Evolutionary conservation across 1,140 invertebrate genomes (phyloP), one percentile per base, ranked within the genome.

Genomic region (Drosophila ananassae): DNA sequence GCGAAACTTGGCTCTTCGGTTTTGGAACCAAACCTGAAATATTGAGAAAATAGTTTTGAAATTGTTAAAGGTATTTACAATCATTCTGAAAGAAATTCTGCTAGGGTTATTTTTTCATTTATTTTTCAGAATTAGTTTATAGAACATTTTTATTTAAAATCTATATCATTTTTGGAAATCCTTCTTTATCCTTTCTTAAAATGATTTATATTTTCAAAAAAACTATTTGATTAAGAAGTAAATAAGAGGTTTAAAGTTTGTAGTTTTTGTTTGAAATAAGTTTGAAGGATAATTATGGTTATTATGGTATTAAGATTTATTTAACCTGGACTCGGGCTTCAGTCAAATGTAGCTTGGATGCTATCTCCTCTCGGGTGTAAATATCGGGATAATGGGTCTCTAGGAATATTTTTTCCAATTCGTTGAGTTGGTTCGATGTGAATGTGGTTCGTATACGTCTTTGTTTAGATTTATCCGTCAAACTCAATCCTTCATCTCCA

Each of bases 341-440:
- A 5, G 98, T 99, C 58, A 99, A 94, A 93, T 99, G 98, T 77
- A 99, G 98, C 93, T 98, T 98, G 95, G 98, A 97, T 28, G 98
- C 98, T 73, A 99, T 98, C 92, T 99, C 98, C 92, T 99, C 98
- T 73, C 98, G 93, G n/a, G 98, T 99, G 92, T 99, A 99, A 83
- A 99, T 99, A 92, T 99, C 98, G 10, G 98, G 98, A 93, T 99
- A 99, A 92, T 99, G 98, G 5, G 98, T 99, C 92, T 99, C 98
- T 92, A 97, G 96, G 92, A 99, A 99, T 66, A 98, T 97, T 90
- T 97, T 94, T 93, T 99, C 98, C 68, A 99, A 93, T 92, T 99
- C 98, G 92, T 98, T 99, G 34, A 99, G 94, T 92, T 99, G 98
- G 22, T 96, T 97, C 17, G 97, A 98, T 8, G 98, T 99, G 92